Percentiles rank a stretch among this genome's conserved stretches.
Conservation (phyloP, 2,113 vertebrate genomes). For the Machaerirhynchus nigripectus region DNA sequence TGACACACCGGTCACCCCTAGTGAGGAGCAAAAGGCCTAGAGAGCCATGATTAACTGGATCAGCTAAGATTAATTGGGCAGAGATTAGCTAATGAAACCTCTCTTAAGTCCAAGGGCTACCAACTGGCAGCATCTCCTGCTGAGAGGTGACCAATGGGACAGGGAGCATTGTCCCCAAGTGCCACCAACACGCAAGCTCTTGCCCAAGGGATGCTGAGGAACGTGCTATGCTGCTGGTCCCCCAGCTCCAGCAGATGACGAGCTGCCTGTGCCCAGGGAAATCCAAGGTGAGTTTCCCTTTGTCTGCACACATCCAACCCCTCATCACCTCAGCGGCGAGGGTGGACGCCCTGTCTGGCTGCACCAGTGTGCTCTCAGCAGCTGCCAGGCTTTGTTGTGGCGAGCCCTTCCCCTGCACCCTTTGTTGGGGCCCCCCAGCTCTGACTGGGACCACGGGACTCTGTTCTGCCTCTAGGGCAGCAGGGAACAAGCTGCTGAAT, state of each 20-base stretch:
- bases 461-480: not conserved
- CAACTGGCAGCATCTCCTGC: not conserved
- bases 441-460: fast-evolving
- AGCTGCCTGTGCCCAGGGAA: not conserved
- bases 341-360: not conserved
- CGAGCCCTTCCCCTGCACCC: not conserved
- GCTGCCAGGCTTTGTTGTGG: not conserved
- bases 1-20: not conserved
- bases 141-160: not conserved
- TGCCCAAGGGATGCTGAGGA: not conserved
- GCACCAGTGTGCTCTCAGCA: not conserved
- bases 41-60: constrained; percentile 23
- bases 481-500: not conserved
- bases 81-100: constrained; percentile 5
- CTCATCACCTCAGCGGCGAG: fast-evolving
- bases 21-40: not conserved
- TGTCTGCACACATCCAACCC: not conserved
- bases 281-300: not conserved
- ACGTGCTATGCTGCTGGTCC: fast-evolving
- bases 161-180: not conserved
- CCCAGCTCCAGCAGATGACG: not conserved
- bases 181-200: not conserved
- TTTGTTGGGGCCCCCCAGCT: not conserved
- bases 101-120: not conserved
- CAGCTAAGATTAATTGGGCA: constrained; percentile 20